phyloP scores from a whole-genome alignment of 92 coral and sea anemone genomes.

The Anthopleura xanthogrammica region DNA sequence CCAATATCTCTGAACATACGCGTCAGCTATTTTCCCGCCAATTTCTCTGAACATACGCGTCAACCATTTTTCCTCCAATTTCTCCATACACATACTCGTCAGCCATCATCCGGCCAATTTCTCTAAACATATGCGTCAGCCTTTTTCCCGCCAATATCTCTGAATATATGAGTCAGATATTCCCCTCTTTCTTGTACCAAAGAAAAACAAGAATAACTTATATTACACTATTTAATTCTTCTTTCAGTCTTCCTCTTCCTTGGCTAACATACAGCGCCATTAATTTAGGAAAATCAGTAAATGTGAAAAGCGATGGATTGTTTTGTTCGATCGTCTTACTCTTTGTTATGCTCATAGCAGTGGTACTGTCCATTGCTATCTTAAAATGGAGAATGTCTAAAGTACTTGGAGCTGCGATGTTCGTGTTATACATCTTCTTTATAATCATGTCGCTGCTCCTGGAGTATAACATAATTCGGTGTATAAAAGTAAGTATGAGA shows the following conservation, averaged over 20 bases:
- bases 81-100: no score
- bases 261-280: slow-evolving; percentile 76
- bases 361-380: slow-evolving; percentile 65
- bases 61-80: not conserved
- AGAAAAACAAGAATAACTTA: no score
- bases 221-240: not conserved
- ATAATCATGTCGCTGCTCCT: slow-evolving; percentile 71
- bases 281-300: slow-evolving; percentile 47
- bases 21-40: no score
- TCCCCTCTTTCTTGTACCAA: not conserved
- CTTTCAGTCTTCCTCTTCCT: slow-evolving; percentile 80
- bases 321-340: slow-evolving; percentile 86
- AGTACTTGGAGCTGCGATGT: slow-evolving; percentile 78
- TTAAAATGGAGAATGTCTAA: slow-evolving; percentile 93
- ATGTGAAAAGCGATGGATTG: slow-evolving; percentile 69
- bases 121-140: no score
- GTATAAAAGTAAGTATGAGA: slow-evolving; percentile 20
- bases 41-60: no score
- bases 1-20: no score
- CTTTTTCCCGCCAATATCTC: no score
- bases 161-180: no score
- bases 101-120: no score
- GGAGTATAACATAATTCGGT: not conserved
- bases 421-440: slow-evolving; percentile 67
- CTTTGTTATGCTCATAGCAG: slow-evolving; percentile 79